Evolutionary conservation across 2,113 vertebrate species (phyloP).

Genomic region (Oncorhynchus keta): DNA sequence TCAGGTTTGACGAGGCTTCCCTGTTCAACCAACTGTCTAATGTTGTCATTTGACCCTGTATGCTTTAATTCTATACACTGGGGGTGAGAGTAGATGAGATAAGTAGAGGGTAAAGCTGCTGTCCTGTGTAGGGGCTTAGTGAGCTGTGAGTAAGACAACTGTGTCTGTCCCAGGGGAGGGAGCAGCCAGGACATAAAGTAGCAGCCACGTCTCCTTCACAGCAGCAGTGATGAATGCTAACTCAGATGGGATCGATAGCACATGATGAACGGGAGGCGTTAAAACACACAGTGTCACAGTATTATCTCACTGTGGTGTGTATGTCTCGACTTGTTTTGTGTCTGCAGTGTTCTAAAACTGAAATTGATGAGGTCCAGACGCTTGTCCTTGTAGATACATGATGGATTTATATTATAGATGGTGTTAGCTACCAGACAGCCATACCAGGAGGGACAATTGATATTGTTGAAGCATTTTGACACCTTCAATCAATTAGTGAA

Average conservation of each 20-base stretch:
- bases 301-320: too few relatives aligned
- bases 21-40: conserved; percentile 38
- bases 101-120: conserved; percentile 16
- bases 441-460: conserved; percentile 18
- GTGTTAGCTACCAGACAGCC: conserved; percentile 17
- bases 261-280: conserved; percentile 50
- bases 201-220: conserved; percentile 28
- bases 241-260: conserved; percentile 53
- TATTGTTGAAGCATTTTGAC: conserved; percentile 28
- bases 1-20: conserved; percentile 34
- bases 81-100: not conserved
- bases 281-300: conserved; percentile 36
- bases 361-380: conserved; percentile 42
- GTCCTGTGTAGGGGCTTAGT: not conserved
- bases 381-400: conserved; percentile 32
- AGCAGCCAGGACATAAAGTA: conserved; percentile 40
- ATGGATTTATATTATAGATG: conserved; percentile 27
- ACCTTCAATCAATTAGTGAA: conserved; percentile 12
- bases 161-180: conserved; percentile 2
- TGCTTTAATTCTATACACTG: conserved; percentile 40
- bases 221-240: conserved; percentile 64
- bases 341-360: conserved; percentile 32
- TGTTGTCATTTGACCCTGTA: conserved; percentile 31
- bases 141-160: not conserved
- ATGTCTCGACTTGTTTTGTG: conserved; percentile 43